Conservation (phyloP, 1,140 invertebrate genomes). For the Drosophila parabipectinata region DNA sequence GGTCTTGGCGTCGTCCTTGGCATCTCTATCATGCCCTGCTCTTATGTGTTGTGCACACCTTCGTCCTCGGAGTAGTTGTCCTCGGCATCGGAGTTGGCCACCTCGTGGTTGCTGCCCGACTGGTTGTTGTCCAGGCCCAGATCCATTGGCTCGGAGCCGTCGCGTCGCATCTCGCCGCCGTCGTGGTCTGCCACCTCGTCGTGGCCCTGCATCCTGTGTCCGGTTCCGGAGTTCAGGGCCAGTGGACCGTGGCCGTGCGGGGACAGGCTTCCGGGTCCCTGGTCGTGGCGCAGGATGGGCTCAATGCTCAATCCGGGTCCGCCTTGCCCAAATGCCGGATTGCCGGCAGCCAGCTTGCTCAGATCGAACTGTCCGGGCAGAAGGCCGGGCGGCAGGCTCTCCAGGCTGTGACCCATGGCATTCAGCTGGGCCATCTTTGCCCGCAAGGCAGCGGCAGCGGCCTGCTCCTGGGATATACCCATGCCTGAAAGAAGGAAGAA, state of each 20-base stretch:
- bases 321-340: slow-evolving; percentile 43
- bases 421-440: slow-evolving; percentile 90
- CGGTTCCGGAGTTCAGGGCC: slow-evolving; percentile 49
- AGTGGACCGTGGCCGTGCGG: slow-evolving; percentile 52
- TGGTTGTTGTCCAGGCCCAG: slow-evolving; percentile 75
- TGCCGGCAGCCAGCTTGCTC: slow-evolving; percentile 65
- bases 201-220: slow-evolving; percentile 38
- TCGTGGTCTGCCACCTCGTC: slow-evolving; percentile 44
- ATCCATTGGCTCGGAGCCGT: slow-evolving; percentile 78
- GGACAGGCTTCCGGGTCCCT: slow-evolving; percentile 46
- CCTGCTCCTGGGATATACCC: slow-evolving; percentile 85
- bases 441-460: slow-evolving; percentile 86
- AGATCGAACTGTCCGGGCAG: slow-evolving; percentile 79
- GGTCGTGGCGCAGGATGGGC: slow-evolving; percentile 71
- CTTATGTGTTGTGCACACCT: slow-evolving; percentile 81
- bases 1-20: slow-evolving; percentile 3
- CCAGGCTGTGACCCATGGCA: slow-evolving; percentile 87
- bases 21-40: slow-evolving; percentile 2
- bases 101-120: slow-evolving; percentile 74
- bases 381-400: slow-evolving; percentile 78
- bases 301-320: slow-evolving; percentile 66
- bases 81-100: slow-evolving; percentile 71
- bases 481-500: slow-evolving; percentile 71
- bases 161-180: slow-evolving; percentile 64
- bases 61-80: slow-evolving; percentile 83